phyloP scores from a whole-genome alignment of 2,113 vertebrate species.

The Polypterus senegalus region DNA sequence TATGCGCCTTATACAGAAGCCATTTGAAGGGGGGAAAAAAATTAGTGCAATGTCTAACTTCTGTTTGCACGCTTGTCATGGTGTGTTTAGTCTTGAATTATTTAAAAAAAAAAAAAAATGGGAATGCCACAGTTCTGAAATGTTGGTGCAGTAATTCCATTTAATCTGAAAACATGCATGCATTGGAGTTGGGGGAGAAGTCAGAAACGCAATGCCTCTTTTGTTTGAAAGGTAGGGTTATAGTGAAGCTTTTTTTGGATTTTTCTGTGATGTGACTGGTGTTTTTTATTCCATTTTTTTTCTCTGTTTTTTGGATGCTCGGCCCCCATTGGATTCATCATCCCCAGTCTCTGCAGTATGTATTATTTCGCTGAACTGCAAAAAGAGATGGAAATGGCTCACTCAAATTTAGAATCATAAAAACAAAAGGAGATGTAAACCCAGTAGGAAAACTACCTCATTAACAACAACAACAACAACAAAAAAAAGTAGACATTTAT shows the following conservation, averaged over 20 bases:
- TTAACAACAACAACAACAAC: no score
- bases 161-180: conserved; percentile 7
- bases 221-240: background rate
- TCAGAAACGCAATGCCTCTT: background rate
- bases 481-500: no score
- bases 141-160: conserved; percentile 3
- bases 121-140: background rate
- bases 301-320: background rate
- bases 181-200: conserved; percentile 6
- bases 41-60: conserved; percentile 16
- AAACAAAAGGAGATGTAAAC: background rate
- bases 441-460: background rate
- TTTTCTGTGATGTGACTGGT: background rate
- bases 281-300: background rate
- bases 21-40: conserved; percentile 4
- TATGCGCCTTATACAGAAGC: conserved; percentile 30
- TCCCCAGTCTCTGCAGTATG: no score
- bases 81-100: conserved; percentile 13
- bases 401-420: no score
- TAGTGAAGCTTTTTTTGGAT: background rate
- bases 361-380: no score
- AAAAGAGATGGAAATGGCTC: no score
- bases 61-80: conserved; percentile 8
- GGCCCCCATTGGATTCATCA: background rate
- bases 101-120: conserved; percentile 1